Base-by-base conservation (phyloP, 2,888 invertebrate species). In the Criorhina ranunculi region DNA sequence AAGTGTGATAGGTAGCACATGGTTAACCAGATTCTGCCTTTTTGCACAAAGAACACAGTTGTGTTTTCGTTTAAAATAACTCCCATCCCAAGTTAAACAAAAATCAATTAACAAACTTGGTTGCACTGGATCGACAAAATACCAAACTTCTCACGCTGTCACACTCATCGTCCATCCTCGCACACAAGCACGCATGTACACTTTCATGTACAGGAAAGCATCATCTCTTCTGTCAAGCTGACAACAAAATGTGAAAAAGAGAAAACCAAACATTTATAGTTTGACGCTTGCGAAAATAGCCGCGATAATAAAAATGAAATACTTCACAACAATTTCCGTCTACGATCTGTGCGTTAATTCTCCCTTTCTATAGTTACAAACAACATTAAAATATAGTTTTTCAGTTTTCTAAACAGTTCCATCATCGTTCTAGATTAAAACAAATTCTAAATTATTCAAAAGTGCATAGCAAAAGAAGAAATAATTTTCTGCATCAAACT, bases 281-380 rank as follows among this genome's bases (percentile, higher is more conserved):
- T 62, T 62, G 78, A 79, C 69, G 83, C 75, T 75, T 55, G 57
- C 73, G 12, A 85, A 83, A 85, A 75, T 64, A 79, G 42, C 79
- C 73, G 73, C 69, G 57, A 24, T 76, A 53, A 33, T 49, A 69
- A 55, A 73, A 83, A 69, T 69, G 31, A 33, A 42, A 49, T 17
- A 40, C 11, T 24, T 9, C 29, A 51, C 7, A 64, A 42, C 49
- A 57, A 35, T 55, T 46, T 35, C 4, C 31, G 24, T 31, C 19
- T 37, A 17, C 37, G 40, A 29, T 5, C 12, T 24, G 37, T 29
- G 9, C 15, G 46, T 24, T 19, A 33, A n/a, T 37, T 49, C 6
- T 12, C n/a, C 8, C 5, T 35, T 53, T 35, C 17, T 29, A 2
- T 19, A 42, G 9, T 2, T 11, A 9, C 24, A 59, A 59, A 24